Evolutionary conservation across 2,113 vertebrate genomes (phyloP).

Genomic region (Sinocyclocheilus rhinocerous): DNA sequence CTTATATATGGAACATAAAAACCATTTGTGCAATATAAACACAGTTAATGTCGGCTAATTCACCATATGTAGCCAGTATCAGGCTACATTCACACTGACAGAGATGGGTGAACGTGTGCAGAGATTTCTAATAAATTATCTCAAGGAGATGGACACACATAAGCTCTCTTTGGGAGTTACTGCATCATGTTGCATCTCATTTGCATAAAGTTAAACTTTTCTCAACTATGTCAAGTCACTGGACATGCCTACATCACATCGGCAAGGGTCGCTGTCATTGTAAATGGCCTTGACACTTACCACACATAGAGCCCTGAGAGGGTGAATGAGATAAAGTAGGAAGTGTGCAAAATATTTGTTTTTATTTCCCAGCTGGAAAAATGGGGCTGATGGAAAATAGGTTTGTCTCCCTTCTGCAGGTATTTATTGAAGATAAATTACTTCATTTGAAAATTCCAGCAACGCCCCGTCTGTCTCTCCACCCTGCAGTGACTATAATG

Average conservation of each 20-base stretch:
- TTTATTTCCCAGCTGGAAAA: slow-evolving; percentile 44
- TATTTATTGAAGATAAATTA: slow-evolving; percentile 70
- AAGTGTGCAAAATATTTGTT: slow-evolving; percentile 64
- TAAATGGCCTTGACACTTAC: not conserved
- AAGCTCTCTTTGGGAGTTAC: not conserved
- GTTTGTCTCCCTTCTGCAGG: slow-evolving; percentile 62
- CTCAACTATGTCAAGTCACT: not conserved
- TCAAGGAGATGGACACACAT: not conserved
- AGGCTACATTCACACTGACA: not conserved
- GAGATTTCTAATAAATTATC: not conserved
- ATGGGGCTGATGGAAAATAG: slow-evolving; percentile 56
- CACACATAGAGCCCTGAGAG: not conserved
- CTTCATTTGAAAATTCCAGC: slow-evolving; percentile 64
- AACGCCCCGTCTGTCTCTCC: slow-evolving; percentile 57
- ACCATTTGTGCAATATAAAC: not conserved
- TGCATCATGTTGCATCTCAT: not conserved
- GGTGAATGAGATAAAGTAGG: slow-evolving; percentile 33
- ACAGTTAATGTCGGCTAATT: not conserved
- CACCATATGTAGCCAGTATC: not conserved
- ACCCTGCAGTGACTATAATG: slow-evolving; percentile 63
- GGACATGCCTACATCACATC: no score
- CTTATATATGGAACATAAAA: not conserved
- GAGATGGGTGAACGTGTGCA: not conserved
- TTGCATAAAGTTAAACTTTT: not conserved
- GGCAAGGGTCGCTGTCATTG: not conserved